Base-by-base conservation (phyloP, 37 sponge, comb jelly and placozoan genomes). In the Trichoplax adhaerens region DNA sequence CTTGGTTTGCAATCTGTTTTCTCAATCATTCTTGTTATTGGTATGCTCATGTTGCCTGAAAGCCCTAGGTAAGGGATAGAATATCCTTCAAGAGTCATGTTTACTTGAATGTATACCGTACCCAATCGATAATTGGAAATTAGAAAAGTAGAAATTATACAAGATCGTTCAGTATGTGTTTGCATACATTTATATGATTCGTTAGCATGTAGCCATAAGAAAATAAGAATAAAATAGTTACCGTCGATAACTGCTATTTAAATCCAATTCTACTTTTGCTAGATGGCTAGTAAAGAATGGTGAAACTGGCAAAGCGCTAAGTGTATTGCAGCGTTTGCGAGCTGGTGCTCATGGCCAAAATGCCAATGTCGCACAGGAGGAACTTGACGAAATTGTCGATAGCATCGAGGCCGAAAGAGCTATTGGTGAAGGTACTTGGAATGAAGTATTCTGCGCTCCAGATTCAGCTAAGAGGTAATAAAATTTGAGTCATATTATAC, bases 31-130 rank as follows among this genome's bases (percentile, higher is more conserved):
- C 72, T 86, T 4, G 59, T 78, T 48, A 57, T 78, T 0, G 86
- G 86, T 3, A 86, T 86, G 86, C 50, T 86, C 3, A 64, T 82
- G 62, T 68, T 78, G 6, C 86, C 78, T 12, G 74, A 77, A 56
- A 55, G 65, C 12, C 78, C 78, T 4, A 76, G 78, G 78, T 77
- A 51, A n/a, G 77, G 55, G 54, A 29, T 29, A 29, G 29, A 29
- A 29, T 29, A 29, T 29, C 29, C 29, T 29, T 29, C 29, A 29
- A 29, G 29, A 29, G 29, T 29, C 29, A 29, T 29, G 29, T 29
- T 29, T 29, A 29, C 29, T 29, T 29, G 29, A 29, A 29, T 29
- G 29, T 29, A 29, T 29, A 29, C 29, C 29, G 29, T 29, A 29
- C 29, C 29, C 29, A 29, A 29, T 29, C 29, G 29, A 29, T 29